Conservation (phyloP, 2,888 invertebrate genomes). For the Argyresthia goedartella region DNA sequence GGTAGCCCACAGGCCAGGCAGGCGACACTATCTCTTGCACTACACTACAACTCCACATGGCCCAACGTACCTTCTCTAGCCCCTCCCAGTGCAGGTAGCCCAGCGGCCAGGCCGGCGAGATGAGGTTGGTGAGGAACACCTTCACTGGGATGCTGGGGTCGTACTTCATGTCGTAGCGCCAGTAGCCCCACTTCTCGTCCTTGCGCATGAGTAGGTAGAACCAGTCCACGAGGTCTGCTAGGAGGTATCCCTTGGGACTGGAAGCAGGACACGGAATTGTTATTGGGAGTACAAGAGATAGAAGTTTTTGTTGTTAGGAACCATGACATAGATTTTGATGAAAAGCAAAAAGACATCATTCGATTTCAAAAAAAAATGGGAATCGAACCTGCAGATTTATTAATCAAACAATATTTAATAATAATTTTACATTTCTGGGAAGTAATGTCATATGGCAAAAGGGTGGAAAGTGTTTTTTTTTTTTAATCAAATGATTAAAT, state of each 20-base stretch:
- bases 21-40: constrained; percentile 39
- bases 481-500: no score
- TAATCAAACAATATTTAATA: no score
- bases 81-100: constrained; percentile 82
- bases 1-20: constrained; percentile 75
- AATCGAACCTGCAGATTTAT: no score
- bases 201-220: constrained; percentile 82
- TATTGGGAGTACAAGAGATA: background rate
- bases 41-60: no score
- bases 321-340: no score
- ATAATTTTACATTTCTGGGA: no score
- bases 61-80: constrained; percentile 77
- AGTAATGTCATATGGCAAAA: no score
- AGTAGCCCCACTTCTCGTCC: constrained; percentile 77
- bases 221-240: constrained; percentile 87
- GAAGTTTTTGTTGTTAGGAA: no score
- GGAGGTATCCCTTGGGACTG: constrained; percentile 84
- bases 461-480: no score
- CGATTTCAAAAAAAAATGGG: background rate
- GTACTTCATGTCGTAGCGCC: constrained; percentile 78
- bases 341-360: background rate
- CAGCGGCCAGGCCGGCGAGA: constrained; percentile 77
- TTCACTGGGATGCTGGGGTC: constrained; percentile 78
- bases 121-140: constrained; percentile 70
- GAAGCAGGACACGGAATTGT: constrained; percentile 18